Evolutionary conservation across 2,888 invertebrate genomes (phyloP).

Genomic region (Melinaea marsaeus): DNA sequence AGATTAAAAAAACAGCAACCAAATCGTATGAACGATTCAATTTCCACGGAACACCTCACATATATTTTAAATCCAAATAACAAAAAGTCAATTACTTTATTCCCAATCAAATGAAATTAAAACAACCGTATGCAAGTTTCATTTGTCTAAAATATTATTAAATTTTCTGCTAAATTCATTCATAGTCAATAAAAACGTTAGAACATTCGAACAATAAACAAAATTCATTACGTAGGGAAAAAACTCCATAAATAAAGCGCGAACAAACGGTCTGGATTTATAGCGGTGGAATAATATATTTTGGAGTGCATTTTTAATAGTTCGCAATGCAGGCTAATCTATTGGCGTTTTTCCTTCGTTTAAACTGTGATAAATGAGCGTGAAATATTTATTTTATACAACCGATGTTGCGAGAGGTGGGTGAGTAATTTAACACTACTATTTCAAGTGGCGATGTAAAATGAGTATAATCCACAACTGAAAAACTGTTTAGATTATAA

Average conservation of each 20-base stretch:
- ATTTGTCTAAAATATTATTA: slow-evolving; percentile 14
- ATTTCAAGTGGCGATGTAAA: slow-evolving; percentile 1
- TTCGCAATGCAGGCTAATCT: slow-evolving; percentile 37
- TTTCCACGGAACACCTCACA: slow-evolving; percentile 7
- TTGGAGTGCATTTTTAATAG: slow-evolving; percentile 41
- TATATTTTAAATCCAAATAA: slow-evolving; percentile 13
- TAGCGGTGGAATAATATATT: slow-evolving; percentile 39
- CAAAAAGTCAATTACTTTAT: slow-evolving; percentile 23
- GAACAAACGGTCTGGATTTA: slow-evolving; percentile 35
- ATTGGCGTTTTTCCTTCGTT: slow-evolving; percentile 32
- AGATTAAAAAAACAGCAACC: not conserved
- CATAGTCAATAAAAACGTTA: slow-evolving; percentile 23
- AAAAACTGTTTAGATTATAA: not conserved
- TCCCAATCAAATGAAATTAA: slow-evolving; percentile 23
- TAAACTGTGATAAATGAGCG: slow-evolving; percentile 26
- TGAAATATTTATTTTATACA: slow-evolving; percentile 10
- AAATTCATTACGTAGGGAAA: slow-evolving; percentile 40
- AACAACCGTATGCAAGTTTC: slow-evolving; percentile 19
- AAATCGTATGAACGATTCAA: slow-evolving; percentile 10
- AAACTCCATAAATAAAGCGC: slow-evolving; percentile 38
- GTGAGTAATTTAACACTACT: not conserved
- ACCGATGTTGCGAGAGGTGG: slow-evolving; percentile 3
- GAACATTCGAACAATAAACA: slow-evolving; percentile 36
- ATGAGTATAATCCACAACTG: not conserved
- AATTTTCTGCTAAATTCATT: slow-evolving; percentile 14